Conservation (phyloP, 2,113 vertebrate genomes). For the Geococcyx californianus region DNA sequence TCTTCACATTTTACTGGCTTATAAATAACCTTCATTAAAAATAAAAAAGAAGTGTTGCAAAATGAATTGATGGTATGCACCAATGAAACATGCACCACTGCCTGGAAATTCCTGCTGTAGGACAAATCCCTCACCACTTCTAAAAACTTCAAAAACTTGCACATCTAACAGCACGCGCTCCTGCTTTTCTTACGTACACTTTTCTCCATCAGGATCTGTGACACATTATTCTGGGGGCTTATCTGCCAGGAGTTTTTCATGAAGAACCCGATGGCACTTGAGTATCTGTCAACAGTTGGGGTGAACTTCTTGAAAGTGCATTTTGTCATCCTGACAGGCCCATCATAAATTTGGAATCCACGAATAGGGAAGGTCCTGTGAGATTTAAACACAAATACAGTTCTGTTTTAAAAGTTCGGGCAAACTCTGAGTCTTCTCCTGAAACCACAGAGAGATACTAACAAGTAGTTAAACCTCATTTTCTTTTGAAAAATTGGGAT, state of each 20-base stretch:
- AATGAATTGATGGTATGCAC: neutral
- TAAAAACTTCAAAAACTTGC: neutral
- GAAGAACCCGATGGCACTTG: conserved; percentile 62
- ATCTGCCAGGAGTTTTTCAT: conserved; percentile 66
- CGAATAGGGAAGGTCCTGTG: conserved; percentile 52
- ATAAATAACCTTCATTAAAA: neutral
- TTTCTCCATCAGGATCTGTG: conserved; percentile 54
- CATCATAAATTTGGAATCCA: conserved; percentile 70
- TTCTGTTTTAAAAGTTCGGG: neutral
- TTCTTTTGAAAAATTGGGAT: neutral
- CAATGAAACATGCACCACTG: neutral
- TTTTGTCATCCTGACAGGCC: conserved; percentile 48
- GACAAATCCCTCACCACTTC: neutral
- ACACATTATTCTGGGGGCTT: conserved; percentile 66
- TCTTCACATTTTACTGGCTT: neutral
- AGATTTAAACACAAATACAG: neutral
- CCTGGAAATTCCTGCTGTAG: neutral
- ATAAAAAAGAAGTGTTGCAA: neutral
- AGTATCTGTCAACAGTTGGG: conserved; percentile 31
- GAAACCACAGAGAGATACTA: neutral
- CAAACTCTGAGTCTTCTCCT: neutral
- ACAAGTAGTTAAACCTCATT: neutral
- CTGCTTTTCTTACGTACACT: conserved; percentile 39
- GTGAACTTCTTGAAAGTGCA: conserved; percentile 65
- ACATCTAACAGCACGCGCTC: neutral